Evolutionary conservation across 2,888 invertebrate genomes (phyloP).

Genomic region (Eupithecia subfuscata): DNA sequence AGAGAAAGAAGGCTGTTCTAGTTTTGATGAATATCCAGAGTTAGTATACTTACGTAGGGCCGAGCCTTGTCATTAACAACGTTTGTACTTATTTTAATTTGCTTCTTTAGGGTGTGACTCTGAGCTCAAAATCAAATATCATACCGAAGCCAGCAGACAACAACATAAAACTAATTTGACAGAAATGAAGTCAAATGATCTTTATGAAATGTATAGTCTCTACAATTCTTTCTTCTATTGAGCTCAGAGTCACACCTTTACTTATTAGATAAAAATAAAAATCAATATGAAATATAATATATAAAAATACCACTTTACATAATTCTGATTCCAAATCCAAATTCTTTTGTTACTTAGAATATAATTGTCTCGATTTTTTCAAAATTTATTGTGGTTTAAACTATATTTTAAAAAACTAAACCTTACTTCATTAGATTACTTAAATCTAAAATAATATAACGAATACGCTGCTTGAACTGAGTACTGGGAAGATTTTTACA

Average conservation of each 20-base stretch:
- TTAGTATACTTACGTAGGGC: slow-evolving; percentile 71
- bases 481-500: slow-evolving; percentile 25
- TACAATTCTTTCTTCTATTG: background rate
- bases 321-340: slow-evolving; percentile 73
- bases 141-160: background rate
- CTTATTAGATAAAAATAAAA: slow-evolving; percentile 63
- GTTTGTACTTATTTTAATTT: slow-evolving; percentile 78
- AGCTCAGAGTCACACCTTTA: slow-evolving; percentile 40
- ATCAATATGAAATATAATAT: slow-evolving; percentile 70
- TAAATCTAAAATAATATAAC: slow-evolving; percentile 54
- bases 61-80: slow-evolving; percentile 63
- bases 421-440: slow-evolving; percentile 54
- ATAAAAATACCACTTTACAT: slow-evolving; percentile 76
- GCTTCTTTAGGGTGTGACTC: slow-evolving; percentile 49
- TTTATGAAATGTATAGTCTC: background rate
- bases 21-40: slow-evolving; percentile 60
- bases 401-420: slow-evolving; percentile 48
- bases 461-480: slow-evolving; percentile 56
- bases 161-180: background rate
- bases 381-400: slow-evolving; percentile 56
- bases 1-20: slow-evolving; percentile 57
- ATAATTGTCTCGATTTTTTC: slow-evolving; percentile 61
- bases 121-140: background rate
- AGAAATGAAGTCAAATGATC: background rate
- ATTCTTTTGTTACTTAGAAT: slow-evolving; percentile 65